Conservation (phyloP, 2,113 vertebrate genomes). For the Dolichotis patagonum region DNA sequence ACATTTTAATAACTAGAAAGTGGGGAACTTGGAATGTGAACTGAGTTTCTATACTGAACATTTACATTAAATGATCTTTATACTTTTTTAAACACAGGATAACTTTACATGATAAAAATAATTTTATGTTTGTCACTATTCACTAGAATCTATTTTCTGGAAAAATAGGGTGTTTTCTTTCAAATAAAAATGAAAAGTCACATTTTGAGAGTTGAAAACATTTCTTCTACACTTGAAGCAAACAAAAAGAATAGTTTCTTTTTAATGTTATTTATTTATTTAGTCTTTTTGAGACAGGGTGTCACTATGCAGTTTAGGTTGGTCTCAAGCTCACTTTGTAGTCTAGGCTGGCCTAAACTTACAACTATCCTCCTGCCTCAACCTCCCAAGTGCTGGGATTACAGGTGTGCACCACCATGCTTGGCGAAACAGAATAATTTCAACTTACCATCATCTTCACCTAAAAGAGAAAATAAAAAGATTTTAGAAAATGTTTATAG, state of each 20-base stretch:
- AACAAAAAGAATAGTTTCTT: not conserved
- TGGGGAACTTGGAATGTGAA: not conserved
- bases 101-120: conserved; percentile 18
- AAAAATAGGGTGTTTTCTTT: not conserved
- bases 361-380: no score
- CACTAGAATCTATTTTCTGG: conserved; percentile 27
- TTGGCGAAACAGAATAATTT: not conserved
- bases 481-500: conserved; percentile 20
- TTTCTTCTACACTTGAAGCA: conserved; percentile 25
- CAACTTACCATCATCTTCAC: conserved; percentile 96
- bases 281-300: no score
- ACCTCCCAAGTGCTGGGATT: no score
- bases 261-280: no score
- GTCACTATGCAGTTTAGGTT: no score
- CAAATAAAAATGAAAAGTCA: not conserved
- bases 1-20: conserved; percentile 36
- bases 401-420: no score
- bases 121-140: conserved; percentile 9
- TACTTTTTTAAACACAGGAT: not conserved
- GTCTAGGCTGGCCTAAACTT: no score
- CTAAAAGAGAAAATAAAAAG: conserved; percentile 81
- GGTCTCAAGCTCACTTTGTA: no score
- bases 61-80: not conserved
- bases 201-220: conserved; percentile 10
- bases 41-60: not conserved